Evolutionary conservation across 2,797 vertebrate genomes (phyloP), one percentile per base, ranked within the genome.

Genomic region (Megalops cyprinoides): DNA sequence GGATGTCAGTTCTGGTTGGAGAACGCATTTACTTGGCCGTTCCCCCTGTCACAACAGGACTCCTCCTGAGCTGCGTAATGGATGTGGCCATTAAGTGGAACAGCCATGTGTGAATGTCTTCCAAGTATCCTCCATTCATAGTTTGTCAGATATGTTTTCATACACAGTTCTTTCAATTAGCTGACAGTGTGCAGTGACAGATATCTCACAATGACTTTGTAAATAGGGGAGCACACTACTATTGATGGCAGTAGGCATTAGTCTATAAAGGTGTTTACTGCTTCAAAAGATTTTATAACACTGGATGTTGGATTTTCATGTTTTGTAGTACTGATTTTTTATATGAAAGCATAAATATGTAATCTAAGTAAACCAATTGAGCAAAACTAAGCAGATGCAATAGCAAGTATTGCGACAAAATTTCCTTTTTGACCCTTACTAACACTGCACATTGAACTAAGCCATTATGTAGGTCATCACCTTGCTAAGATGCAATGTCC

Each of bases 21-120:
- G 20, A 77, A 77, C 34, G 34, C 42, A 67, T 78, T 62, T 78
- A 25, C 37, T 65, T 14, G 31, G 25, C 1, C n/a, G 2, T 14
- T 60, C 10, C 51, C 25, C 12, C 28, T 73, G 12, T 60, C 55
- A 74, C 28, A 28, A 60, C 39, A 25, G n/a, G 55, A 25, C 18
- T n/a, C 77, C 42, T 12, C 44, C 31, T 2, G 8, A 15, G 74
- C 42, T 31, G 8, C 60, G n/a, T 46, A 81, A 82, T 85, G 81
- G 62, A 85, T 81, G 71, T 49, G 25, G 73, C 79, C 31, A 67
- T 80, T 80, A 82, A 65, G 65, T 12, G 48, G 65, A 56, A 73
- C 81, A 80, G 81, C 74, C 78, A 62, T 74, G 78, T 80, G 80
- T 65, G 78, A 77, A 82, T 74, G 69, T 56, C 53, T 74, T 42